Percentiles rank a stretch among this genome's conserved stretches.
Evolutionary conservation across 2,888 invertebrate genomes (phyloP).

Genomic region (Hirtodrosophila alboralis): DNA sequence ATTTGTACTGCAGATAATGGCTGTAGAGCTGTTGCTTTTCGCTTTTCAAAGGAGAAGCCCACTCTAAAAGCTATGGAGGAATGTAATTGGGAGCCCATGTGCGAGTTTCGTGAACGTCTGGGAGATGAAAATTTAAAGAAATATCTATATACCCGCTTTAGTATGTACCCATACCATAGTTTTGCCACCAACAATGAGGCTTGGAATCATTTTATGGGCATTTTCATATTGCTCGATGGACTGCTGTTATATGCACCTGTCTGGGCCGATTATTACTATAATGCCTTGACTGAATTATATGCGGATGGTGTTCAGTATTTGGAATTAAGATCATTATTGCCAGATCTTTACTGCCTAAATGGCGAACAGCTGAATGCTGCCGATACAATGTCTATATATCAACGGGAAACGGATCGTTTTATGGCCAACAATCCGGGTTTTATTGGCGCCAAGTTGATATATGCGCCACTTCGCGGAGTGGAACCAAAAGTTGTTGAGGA

Average conservation of each 20-base stretch:
- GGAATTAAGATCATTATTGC: constrained; percentile 88
- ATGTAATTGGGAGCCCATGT: constrained; percentile 71
- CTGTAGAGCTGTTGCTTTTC: constrained; percentile 45
- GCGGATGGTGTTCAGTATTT: constrained; percentile 89
- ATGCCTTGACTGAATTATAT: constrained; percentile 86
- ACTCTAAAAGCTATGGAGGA: background rate
- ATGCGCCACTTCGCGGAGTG: constrained; percentile 86
- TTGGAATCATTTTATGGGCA: constrained; percentile 86
- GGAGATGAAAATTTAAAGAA: constrained; percentile 84
- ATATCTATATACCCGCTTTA: constrained; percentile 85
- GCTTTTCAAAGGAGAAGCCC: constrained; percentile 64
- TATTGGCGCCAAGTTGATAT: constrained; percentile 88
- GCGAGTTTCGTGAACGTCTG: constrained; percentile 54
- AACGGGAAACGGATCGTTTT: constrained; percentile 86
- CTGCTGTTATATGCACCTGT: constrained; percentile 87
- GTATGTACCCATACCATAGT: constrained; percentile 85
- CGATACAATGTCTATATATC: constrained; percentile 86
- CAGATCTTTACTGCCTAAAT: constrained; percentile 87
- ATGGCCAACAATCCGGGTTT: constrained; percentile 87
- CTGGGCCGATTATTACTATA: constrained; percentile 88
- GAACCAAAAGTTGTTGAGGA: constrained; percentile 82
- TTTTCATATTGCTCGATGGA: constrained; percentile 86
- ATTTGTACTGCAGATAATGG: constrained; percentile 81
- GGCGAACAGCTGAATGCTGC: constrained; percentile 85
- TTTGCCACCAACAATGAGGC: constrained; percentile 86